A percentile compares a stretch with the other conserved stretches of the same genome.
Evolutionary conservation across 2,888 invertebrate species (phyloP).

Genomic region (Calliopum simillimum): DNA sequence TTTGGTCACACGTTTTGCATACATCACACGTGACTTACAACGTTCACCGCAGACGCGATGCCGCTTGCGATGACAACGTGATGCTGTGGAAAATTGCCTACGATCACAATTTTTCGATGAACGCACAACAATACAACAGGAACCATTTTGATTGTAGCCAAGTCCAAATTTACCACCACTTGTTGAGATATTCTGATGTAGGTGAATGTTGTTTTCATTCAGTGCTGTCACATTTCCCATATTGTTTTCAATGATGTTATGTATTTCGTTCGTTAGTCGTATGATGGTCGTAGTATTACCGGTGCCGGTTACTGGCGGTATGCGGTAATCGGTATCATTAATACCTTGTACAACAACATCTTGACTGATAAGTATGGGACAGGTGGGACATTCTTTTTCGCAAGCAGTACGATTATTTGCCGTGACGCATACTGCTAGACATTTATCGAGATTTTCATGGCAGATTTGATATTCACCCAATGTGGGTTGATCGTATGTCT

Average conservation of each 20-base stretch:
- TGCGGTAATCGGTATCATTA: slow-evolving; percentile 55
- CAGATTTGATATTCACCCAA: slow-evolving; percentile 57
- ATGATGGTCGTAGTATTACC: slow-evolving; percentile 61
- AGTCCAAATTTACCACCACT: slow-evolving; percentile 63
- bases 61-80: slow-evolving; percentile 47
- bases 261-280: slow-evolving; percentile 58
- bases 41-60: slow-evolving; percentile 59
- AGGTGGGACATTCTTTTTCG: slow-evolving; percentile 53
- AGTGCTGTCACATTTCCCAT: slow-evolving; percentile 52
- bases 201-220: slow-evolving; percentile 57
- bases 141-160: slow-evolving; percentile 59
- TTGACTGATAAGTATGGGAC: slow-evolving; percentile 56
- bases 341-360: slow-evolving; percentile 58
- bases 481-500: slow-evolving; percentile 58
- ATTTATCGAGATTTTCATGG: slow-evolving; percentile 50
- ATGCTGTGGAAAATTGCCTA: slow-evolving; percentile 40
- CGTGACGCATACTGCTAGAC: slow-evolving; percentile 47
- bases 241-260: slow-evolving; percentile 54
- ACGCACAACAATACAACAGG: slow-evolving; percentile 60
- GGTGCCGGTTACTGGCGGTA: slow-evolving; percentile 33
- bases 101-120: slow-evolving; percentile 49
- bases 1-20: slow-evolving; percentile 51
- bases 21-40: slow-evolving; percentile 60
- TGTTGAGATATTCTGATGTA: slow-evolving; percentile 58
- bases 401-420: slow-evolving; percentile 41